Evolutionary conservation across 1,140 invertebrate genomes (phyloP).

Genomic region (Musca vetustissima): DNA sequence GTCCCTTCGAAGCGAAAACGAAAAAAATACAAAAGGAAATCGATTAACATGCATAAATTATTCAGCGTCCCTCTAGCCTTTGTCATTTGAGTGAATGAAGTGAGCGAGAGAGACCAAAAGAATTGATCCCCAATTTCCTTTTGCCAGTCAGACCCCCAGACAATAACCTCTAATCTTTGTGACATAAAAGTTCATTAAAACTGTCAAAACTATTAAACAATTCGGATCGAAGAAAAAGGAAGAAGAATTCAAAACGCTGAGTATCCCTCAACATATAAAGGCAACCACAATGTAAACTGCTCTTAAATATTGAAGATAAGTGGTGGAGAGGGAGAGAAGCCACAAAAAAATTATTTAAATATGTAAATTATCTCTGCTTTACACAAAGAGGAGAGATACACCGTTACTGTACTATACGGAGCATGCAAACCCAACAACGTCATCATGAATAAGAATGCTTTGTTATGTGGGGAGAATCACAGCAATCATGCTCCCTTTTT

Average conservation of each 20-base stretch:
- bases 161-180: constrained; percentile 12
- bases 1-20: no score
- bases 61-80: no score
- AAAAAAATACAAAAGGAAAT: no score
- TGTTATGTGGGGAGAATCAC: no score
- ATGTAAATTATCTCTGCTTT: constrained; percentile 10
- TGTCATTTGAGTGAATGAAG: no score
- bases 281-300: not conserved
- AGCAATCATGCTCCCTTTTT: no score
- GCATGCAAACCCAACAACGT: not conserved
- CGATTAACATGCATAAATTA: no score
- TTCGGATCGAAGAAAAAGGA: not conserved
- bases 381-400: no score
- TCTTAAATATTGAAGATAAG: not conserved
- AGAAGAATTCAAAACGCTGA: constrained; percentile 1
- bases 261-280: not conserved
- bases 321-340: not conserved
- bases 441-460: not conserved
- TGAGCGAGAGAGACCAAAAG: no score
- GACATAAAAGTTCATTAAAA: constrained; percentile 21
- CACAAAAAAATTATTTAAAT: constrained; percentile 7
- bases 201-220: constrained; percentile 19
- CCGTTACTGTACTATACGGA: no score
- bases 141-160: not conserved
- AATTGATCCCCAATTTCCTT: constrained; percentile 18